Conservation (phyloP, 2,888 invertebrate species). For the Brenthis ino region DNA sequence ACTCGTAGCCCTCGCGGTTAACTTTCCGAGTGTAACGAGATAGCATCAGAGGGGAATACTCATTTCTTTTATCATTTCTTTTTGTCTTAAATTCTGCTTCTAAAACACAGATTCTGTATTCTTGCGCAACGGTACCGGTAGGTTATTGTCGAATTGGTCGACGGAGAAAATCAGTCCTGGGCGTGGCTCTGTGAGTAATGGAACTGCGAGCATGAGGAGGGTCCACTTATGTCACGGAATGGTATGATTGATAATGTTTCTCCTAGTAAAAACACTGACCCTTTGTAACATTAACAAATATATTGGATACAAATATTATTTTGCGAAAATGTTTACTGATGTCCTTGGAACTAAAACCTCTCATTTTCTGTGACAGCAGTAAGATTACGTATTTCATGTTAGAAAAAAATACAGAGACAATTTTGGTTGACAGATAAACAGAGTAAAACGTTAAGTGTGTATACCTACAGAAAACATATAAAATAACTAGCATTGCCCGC, state of each 20-base stretch:
- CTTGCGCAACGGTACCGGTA: conserved; percentile 40
- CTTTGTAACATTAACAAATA: conserved; percentile 52
- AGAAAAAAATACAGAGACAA: neutral
- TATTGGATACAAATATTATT: conserved; percentile 39
- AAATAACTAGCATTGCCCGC: neutral
- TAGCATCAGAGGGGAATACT: conserved; percentile 35
- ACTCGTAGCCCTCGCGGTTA: conserved; percentile 37
- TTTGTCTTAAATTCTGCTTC: conserved; percentile 18
- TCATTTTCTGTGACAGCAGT: conserved; percentile 18
- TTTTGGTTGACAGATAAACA: neutral
- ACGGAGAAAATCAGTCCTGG: conserved; percentile 70
- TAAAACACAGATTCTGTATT: conserved; percentile 30
- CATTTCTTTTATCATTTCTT: conserved; percentile 38
- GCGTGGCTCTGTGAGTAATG: conserved; percentile 78
- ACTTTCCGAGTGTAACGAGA: conserved; percentile 42
- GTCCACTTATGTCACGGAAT: conserved; percentile 80
- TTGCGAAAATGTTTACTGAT: conserved; percentile 20
- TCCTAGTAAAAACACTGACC: conserved; percentile 70
- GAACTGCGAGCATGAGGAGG: conserved; percentile 77
- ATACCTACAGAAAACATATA: neutral
- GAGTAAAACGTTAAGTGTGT: neutral
- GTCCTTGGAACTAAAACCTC: conserved; percentile 27
- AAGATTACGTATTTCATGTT: conserved; percentile 5
- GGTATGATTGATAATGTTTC: conserved; percentile 78
- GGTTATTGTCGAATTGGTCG: conserved; percentile 57